Percentiles rank a stretch among this genome's conserved stretches.
These are phyloP conservation scores for Coreius guichenoti DNA, from an alignment of 2,797 vertebrate genomes.

Conservation along the genomic window DNA sequence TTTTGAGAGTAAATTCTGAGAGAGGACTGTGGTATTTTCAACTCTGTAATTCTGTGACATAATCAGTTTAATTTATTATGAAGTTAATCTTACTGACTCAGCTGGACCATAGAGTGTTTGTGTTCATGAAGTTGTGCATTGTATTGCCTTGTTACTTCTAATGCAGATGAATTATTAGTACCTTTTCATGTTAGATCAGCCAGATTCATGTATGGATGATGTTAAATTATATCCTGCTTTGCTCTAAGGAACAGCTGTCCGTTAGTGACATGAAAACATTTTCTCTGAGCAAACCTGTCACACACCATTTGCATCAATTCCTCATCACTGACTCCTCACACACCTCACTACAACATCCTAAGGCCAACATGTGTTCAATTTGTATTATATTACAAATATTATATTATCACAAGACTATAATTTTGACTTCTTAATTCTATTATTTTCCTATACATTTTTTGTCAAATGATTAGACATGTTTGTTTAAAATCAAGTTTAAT, in stretches of 20 bases:
- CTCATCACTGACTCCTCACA: conserved; percentile 26
- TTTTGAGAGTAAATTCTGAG: not conserved
- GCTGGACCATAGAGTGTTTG: not conserved
- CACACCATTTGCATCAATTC: conserved; percentile 23
- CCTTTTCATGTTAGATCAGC: not conserved
- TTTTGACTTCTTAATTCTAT: not conserved
- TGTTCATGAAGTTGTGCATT: not conserved
- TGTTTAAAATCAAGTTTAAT: not conserved
- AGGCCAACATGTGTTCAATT: not conserved
- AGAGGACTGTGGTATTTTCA: not conserved
- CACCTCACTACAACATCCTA: not conserved
- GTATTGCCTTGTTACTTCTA: not conserved
- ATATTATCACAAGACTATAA: too few species aligned
- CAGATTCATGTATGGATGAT: conserved; percentile 2
- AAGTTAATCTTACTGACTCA: not conserved
- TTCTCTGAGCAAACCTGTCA: conserved; percentile 26
- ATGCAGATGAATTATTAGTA: not conserved
- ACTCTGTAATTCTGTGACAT: not conserved
- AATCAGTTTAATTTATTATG: not conserved
- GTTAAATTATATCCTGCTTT: conserved; percentile 14
- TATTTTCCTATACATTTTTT: not conserved
- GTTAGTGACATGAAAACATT: conserved; percentile 32
- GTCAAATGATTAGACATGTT: not conserved
- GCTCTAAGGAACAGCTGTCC: conserved; percentile 16
- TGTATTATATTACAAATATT: not conserved